These are phyloP conservation scores for Ennomos quercinarius DNA, from an alignment of 2,888 invertebrate species.

Conservation along the genomic window DNA sequence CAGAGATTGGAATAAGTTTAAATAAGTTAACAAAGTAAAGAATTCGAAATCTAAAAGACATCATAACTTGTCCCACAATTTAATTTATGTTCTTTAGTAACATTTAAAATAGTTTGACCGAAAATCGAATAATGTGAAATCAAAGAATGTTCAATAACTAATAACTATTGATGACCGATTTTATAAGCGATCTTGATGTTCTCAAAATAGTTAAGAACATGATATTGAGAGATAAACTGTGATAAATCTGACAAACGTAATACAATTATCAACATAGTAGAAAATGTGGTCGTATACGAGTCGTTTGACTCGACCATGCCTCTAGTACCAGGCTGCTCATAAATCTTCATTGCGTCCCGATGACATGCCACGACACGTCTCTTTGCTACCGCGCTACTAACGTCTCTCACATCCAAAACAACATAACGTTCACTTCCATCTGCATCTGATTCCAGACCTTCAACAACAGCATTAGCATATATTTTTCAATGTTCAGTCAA, in stretches of 20 bases:
- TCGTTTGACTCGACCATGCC: slow-evolving; percentile 61
- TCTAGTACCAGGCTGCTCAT: slow-evolving; percentile 75
- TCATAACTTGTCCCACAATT: too few species aligned
- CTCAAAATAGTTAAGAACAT: slow-evolving; percentile 36
- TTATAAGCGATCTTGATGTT: slow-evolving; percentile 32
- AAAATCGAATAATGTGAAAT: slow-evolving; percentile 12
- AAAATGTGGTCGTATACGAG: slow-evolving; percentile 62
- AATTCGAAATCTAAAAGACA: too few species aligned
- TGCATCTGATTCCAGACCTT: slow-evolving; percentile 46
- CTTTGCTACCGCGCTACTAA: slow-evolving; percentile 79
- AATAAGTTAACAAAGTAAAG: too few species aligned
- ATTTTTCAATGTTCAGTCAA: slow-evolving; percentile 15
- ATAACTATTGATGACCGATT: slow-evolving; percentile 29
- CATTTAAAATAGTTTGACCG: background rate
- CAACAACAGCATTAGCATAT: slow-evolving; percentile 34
- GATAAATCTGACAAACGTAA: slow-evolving; percentile 54
- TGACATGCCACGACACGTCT: slow-evolving; percentile 84
- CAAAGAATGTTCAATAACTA: slow-evolving; percentile 22
- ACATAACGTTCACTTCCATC: slow-evolving; percentile 49
- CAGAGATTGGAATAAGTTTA: background rate
- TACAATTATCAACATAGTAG: slow-evolving; percentile 65
- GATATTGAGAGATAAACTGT: slow-evolving; percentile 44
- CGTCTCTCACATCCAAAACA: slow-evolving; percentile 49
- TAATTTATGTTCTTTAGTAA: too few species aligned
- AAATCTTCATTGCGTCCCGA: slow-evolving; percentile 85